Evolutionary conservation across 1,140 invertebrate species (phyloP).

Genomic region (Delia radicum): DNA sequence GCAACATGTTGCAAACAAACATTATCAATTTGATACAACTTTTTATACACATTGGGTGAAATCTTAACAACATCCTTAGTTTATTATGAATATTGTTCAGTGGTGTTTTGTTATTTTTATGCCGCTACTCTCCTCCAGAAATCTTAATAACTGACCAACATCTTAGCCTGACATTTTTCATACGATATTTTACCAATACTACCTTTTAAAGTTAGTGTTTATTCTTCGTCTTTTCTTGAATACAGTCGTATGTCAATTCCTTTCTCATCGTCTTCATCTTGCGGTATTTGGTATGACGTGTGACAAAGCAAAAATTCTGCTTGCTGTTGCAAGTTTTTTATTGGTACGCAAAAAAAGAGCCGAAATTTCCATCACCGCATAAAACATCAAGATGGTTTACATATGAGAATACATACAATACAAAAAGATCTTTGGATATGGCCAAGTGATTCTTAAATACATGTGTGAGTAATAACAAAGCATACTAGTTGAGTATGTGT

Average conservation of each 20-base stretch:
- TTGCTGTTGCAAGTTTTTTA: not conserved
- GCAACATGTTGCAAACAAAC: not conserved
- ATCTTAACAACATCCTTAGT: too few species aligned
- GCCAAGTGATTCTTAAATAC: not conserved
- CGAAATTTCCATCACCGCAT: not conserved
- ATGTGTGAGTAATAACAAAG: too few species aligned
- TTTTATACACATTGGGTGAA: too few species aligned
- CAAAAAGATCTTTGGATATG: not conserved
- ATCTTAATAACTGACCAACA: not conserved
- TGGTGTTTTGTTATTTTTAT: too few species aligned
- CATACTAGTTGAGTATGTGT: too few species aligned
- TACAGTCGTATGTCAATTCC: not conserved
- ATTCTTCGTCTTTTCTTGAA: not conserved
- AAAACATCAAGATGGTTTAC: not conserved
- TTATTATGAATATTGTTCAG: too few species aligned
- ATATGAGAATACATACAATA: not conserved
- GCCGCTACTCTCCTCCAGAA: too few species aligned
- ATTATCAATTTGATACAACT: not conserved
- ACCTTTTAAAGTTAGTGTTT: not conserved
- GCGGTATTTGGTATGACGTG: not conserved
- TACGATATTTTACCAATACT: not conserved
- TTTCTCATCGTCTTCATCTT: not conserved
- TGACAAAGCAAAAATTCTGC: not conserved
- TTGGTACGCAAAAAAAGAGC: not conserved
- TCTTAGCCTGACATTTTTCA: too few species aligned